Conservation (phyloP, 2,113 vertebrate species). For the Lanius collurio region DNA sequence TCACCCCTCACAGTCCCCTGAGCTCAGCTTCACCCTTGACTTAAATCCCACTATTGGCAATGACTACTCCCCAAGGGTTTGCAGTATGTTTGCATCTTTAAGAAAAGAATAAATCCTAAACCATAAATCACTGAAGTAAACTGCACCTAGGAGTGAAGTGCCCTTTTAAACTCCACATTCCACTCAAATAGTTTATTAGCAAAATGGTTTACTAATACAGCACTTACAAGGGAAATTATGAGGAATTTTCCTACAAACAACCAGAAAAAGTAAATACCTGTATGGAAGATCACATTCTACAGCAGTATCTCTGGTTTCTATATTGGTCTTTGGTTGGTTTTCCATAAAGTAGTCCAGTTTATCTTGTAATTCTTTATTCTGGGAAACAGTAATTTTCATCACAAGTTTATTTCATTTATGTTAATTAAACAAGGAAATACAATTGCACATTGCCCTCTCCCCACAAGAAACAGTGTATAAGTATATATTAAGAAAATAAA, state of each 20-base stretch:
- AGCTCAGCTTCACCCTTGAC: background rate
- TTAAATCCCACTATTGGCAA: background rate
- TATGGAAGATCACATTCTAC: slow-evolving; percentile 85
- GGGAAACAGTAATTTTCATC: slow-evolving; percentile 51
- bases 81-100: background rate
- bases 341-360: slow-evolving; percentile 91
- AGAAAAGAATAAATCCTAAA: background rate
- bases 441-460: background rate
- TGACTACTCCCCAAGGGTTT: background rate
- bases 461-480: background rate
- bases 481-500: background rate
- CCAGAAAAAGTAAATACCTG: slow-evolving; percentile 76
- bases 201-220: background rate
- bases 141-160: background rate
- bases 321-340: slow-evolving; percentile 77
- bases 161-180: background rate
- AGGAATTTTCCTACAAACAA: background rate
- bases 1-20: background rate
- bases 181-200: background rate
- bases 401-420: background rate
- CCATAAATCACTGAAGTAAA: background rate
- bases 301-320: slow-evolving; percentile 85
- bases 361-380: slow-evolving; percentile 98
- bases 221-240: background rate
- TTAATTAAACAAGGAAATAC: background rate